Base-by-base conservation (phyloP, 1,140 invertebrate genomes). In the Chlorops oryzae region DNA sequence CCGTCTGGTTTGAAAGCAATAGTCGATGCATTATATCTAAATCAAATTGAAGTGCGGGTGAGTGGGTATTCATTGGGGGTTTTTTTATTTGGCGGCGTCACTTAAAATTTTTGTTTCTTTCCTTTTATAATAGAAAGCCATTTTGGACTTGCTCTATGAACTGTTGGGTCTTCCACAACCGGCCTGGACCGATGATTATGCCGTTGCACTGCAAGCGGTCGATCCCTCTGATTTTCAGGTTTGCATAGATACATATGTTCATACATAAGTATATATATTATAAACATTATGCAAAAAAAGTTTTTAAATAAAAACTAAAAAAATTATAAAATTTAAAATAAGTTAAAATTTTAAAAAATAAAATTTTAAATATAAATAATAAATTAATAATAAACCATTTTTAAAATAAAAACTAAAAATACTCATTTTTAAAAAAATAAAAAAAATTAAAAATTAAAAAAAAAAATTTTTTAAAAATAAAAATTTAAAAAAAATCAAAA, bases 71-170 rank as follows among this genome's bases (percentile, higher is more conserved):
- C n/a, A 38, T 32, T 10, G 1, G n/a, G 10, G 3, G 5, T 42
- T n/a, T 25, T 46, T 27, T 22, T 42, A 50, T 21, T 57, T 27
- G 24, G 25, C 17, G 32, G 7, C 32, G 45, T 35, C 22, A 21
- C 37, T 39, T 41, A 42, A 51, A 5, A 13, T 32, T 42, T 10
- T 32, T 13, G 12, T 54, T 27, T 50, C 52, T 25, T 50, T 58
- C 58, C 51, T 27, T 58, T 77, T 75, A 7, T 74, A n/a, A n/a
- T n/a, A 92, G 89, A 88, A 90, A 80, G 87, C 88, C 39, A 85
- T 96, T 57, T 74, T 97, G 61, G 92, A 95, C 69, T 75, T 96
- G 38, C 75, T 97, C 13, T 96, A 92, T 72, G 92, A 96, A 71
- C 73, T 96, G 28, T 81, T 96, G 53, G 83, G 87, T 50, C 65